Percentiles rank a stretch among this genome's conserved stretches.
These are phyloP conservation scores for Mustela erminea DNA, from an alignment of 2,797 vertebrate species.

Conservation along the genomic window DNA sequence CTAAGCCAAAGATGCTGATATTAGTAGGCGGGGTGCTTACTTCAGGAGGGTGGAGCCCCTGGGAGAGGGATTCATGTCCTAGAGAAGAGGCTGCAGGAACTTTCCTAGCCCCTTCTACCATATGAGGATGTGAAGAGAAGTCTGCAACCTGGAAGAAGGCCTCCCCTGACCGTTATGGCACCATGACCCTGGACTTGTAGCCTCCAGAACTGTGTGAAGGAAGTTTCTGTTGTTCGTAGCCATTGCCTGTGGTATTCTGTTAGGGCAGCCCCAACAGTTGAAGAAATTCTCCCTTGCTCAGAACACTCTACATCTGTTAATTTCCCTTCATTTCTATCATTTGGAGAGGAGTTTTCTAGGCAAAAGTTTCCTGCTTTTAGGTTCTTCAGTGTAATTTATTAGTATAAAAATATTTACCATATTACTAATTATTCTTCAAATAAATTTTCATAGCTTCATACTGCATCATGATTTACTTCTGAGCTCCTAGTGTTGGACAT, in stretches of 20 bases:
- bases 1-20: neutral
- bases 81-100: neutral
- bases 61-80: neutral
- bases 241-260: neutral
- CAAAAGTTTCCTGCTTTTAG: neutral
- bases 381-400: neutral
- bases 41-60: neutral
- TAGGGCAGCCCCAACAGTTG: neutral
- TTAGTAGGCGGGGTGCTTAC: neutral
- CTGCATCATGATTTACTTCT: neutral
- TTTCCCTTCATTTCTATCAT: neutral
- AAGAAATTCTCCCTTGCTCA: neutral
- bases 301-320: neutral
- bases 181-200: neutral
- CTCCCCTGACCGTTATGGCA: rapidly evolving
- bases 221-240: neutral
- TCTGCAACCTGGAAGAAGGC: neutral
- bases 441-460: constrained; percentile 10
- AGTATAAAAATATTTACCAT: neutral
- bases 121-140: neutral
- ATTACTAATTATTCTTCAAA: constrained; percentile 26
- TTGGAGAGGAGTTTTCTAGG: neutral
- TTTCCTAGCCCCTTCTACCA: neutral
- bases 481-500: neutral
- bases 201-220: neutral